These are phyloP conservation scores for Oncorhynchus masou DNA, from an alignment of 2,113 vertebrate species.

Conservation along the genomic window DNA sequence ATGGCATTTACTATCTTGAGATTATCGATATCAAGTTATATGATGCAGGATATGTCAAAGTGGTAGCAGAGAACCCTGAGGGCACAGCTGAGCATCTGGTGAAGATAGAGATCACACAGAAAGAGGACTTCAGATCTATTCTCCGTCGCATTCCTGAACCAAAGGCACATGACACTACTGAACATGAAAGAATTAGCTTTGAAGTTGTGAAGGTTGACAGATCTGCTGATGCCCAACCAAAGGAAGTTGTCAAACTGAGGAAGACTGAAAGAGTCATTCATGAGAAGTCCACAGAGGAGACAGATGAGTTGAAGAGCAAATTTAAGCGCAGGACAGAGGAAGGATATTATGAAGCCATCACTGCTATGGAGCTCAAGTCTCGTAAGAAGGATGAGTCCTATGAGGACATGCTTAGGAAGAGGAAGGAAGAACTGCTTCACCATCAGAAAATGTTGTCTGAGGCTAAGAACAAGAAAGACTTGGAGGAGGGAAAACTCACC, in stretches of 20 bases:
- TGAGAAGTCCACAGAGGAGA: constrained; percentile 90
- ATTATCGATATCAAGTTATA: constrained; percentile 94
- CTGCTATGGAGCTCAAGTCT: constrained; percentile 92
- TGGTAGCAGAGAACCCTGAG: constrained; percentile 92
- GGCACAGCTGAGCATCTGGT: constrained; percentile 90
- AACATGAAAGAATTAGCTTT: constrained; percentile 85
- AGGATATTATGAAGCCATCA: constrained; percentile 96
- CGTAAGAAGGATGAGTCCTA: constrained; percentile 94
- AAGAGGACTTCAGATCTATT: constrained; percentile 93
- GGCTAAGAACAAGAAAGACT: constrained; percentile 85
- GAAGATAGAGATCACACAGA: constrained; percentile 91
- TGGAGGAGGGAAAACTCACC: constrained; percentile 86
- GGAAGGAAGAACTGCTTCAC: constrained; percentile 95
- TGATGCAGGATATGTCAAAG: constrained; percentile 90
- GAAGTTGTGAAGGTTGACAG: constrained; percentile 88
- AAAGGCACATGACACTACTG: constrained; percentile 75
- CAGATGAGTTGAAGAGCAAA: constrained; percentile 93
- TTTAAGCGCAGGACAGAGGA: constrained; percentile 98
- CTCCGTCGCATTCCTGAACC: constrained; percentile 89
- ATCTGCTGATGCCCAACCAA: constrained; percentile 75
- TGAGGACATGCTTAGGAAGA: constrained; percentile 92
- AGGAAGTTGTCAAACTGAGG: constrained; percentile 90
- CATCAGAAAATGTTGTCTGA: constrained; percentile 89
- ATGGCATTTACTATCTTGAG: constrained; percentile 96
- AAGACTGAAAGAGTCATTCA: constrained; percentile 89